A percentile compares a stretch with the other conserved stretches of the same genome.
Evolutionary conservation across 2,113 vertebrate genomes (phyloP).

Genomic region (Pomatorhinus ruficollis): DNA sequence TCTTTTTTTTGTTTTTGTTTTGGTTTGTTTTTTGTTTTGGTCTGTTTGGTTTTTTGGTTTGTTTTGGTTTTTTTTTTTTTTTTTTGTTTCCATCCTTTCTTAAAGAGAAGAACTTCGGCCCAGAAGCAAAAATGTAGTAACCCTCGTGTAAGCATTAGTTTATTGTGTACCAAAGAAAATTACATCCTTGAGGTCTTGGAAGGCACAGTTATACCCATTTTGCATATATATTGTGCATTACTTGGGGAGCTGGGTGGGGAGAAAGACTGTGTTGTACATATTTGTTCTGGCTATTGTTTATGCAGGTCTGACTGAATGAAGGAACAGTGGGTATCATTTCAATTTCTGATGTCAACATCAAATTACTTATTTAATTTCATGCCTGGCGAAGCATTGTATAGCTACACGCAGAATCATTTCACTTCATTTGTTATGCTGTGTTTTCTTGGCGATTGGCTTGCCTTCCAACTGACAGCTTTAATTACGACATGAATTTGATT

Average conservation of each 20-base stretch:
- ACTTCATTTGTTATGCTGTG: conserved; percentile 93
- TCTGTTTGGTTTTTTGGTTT: background rate
- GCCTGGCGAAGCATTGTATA: conserved; percentile 94
- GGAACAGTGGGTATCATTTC: conserved; percentile 94
- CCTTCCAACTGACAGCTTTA: conserved; percentile 97
- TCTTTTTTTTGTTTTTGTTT: background rate
- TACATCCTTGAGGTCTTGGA: conserved; percentile 72
- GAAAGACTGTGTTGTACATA: conserved; percentile 73
- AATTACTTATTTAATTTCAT: conserved; percentile 99
- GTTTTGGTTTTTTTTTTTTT: background rate
- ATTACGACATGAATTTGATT: conserved; percentile 95
- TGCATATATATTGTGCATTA: conserved; percentile 85
- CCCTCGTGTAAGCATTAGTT: conserved; percentile 40
- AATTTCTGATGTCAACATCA: conserved; percentile 98
- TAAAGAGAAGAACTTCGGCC: conserved; percentile 35
- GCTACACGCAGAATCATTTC: conserved; percentile 92
- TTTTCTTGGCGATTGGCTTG: conserved; percentile 87
- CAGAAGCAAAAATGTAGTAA: conserved; percentile 33
- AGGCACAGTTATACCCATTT: conserved; percentile 69
- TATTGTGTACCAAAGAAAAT: conserved; percentile 76
- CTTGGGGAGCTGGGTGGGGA: conserved; percentile 71
- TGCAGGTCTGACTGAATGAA: conserved; percentile 82
- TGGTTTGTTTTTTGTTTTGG: fast-evolving
- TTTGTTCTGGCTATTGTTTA: conserved; percentile 83
- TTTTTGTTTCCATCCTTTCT: background rate